Base-by-base conservation (phyloP, 1,140 invertebrate genomes). In the Magallana ariakensis region DNA sequence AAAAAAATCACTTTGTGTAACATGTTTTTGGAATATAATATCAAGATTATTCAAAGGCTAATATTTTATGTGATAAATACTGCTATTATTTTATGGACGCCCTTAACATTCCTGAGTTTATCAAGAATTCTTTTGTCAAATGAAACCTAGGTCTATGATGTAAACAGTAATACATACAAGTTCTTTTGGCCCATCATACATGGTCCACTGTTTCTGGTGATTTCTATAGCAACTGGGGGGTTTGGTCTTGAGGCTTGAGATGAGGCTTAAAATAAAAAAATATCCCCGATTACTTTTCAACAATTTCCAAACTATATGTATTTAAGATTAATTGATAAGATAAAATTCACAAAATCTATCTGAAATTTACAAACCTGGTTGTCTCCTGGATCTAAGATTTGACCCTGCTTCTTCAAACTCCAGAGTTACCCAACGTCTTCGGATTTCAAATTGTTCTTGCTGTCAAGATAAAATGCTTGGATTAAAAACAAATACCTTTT, bases 351-450 rank as follows among this genome's bases (percentile, higher is more conserved):
- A 46, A 46, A 46, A 46, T 5, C 5, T 46, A 5, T 46, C 33
- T 46, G 33, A 46, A 46, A 4, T 46, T 46, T 19, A 75, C 66
- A 26, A 33, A 75, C 66, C 66, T 13, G 66, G 22, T 26, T 75
- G 66, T 75, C 82, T 84, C 15, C 58, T 84, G 8, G 82, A 84
- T 22, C 56, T 57, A 1, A 84, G 53, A 11, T 16, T 54, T 57
- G 90, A 85, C 33, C 85, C 70, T 0, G 87, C 87, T 53, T 91
- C 89, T 53, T 90, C 88, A 91, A 89, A 92, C 9, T 89, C 84
- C 54, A 92, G 80, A 33, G 90, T 88, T 55, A 85, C 90, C 91
- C 91, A 92, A 86, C 90, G 89, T 62, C 89, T 84, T 90, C 91
- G 87, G 46, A 92, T 92, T 66, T 91, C 89, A 66, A 89, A 57